Evolutionary conservation across 1,140 invertebrate genomes (phyloP).

Genomic region (Ceratina calcarata): DNA sequence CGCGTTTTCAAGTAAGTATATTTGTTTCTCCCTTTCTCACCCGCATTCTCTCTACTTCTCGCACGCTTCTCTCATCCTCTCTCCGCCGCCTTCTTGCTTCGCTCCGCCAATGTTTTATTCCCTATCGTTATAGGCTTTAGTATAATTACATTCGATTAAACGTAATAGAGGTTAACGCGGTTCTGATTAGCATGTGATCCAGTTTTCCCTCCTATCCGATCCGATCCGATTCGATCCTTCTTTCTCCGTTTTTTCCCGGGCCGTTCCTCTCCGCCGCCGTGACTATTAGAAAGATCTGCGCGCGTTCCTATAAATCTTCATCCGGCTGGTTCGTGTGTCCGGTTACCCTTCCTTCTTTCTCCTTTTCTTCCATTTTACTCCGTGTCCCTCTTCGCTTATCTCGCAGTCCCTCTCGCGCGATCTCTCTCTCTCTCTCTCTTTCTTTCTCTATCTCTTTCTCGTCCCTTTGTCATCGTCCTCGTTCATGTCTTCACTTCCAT

Average conservation of each 20-base stretch:
- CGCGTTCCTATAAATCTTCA: constrained; percentile 52
- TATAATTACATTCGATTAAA: constrained; percentile 79
- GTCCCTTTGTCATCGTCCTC: constrained; percentile 46
- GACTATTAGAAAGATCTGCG: constrained; percentile 22
- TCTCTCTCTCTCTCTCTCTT: constrained; percentile 1
- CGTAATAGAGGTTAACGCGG: constrained; percentile 80
- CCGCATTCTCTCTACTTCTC: not conserved
- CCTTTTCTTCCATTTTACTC: not conserved
- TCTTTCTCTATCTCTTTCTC: not conserved
- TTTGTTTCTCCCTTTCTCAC: constrained; percentile 32
- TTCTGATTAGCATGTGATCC: constrained; percentile 80
- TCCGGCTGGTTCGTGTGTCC: constrained; percentile 50
- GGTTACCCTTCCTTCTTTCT: constrained; percentile 19
- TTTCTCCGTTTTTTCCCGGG: constrained; percentile 5
- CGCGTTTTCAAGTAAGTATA: constrained; percentile 31
- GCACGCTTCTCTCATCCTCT: not conserved
- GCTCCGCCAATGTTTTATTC: not conserved
- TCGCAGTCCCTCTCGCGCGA: constrained; percentile 3
- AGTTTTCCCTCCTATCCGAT: constrained; percentile 63
- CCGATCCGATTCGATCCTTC: constrained; percentile 37
- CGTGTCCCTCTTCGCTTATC: constrained; percentile 7
- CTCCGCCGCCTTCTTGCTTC: not conserved
- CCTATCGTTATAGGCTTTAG: constrained; percentile 69
- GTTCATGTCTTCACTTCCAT: constrained; percentile 43
- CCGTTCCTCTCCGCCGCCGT: constrained; percentile 32